Evolutionary conservation across 2,797 vertebrate species (phyloP).

Genomic region (Anniella stebbinsi): DNA sequence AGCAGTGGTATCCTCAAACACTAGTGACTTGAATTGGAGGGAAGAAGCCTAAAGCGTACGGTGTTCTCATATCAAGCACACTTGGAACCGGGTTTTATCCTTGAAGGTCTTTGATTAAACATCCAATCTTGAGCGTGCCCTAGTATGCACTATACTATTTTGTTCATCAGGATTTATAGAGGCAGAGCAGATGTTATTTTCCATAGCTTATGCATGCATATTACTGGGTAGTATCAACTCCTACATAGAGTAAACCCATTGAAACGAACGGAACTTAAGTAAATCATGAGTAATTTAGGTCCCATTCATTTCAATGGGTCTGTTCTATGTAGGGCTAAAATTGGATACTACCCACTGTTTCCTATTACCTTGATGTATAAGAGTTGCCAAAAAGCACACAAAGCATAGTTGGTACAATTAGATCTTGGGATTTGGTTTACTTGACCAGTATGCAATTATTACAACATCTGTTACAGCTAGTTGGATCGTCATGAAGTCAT

Average conservation of each 20-base stretch:
- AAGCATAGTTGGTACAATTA: not conserved
- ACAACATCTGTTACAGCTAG: not conserved
- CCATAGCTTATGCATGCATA: not conserved
- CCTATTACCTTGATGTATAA: not conserved
- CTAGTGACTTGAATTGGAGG: not conserved
- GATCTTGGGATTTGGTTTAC: not conserved
- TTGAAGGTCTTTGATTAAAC: not conserved
- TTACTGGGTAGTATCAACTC: too few relatives aligned
- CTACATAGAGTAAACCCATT: not conserved
- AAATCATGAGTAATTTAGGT: too few relatives aligned
- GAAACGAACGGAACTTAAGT: too few relatives aligned
- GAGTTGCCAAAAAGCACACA: not conserved
- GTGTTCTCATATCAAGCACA: not conserved
- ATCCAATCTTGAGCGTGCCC: not conserved
- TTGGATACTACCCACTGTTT: not conserved
- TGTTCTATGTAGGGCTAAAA: too few relatives aligned
- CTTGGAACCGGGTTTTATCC: slow-evolving; percentile 6
- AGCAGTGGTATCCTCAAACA: fast-evolving
- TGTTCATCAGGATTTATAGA: not conserved
- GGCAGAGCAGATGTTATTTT: not conserved
- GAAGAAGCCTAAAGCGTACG: not conserved
- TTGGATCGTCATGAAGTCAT: not conserved
- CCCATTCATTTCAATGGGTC: too few relatives aligned
- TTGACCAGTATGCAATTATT: not conserved
- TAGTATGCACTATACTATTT: not conserved